Conservation (phyloP, 92 coral and sea anemone species). For the Epizoanthus scotinus region DNA sequence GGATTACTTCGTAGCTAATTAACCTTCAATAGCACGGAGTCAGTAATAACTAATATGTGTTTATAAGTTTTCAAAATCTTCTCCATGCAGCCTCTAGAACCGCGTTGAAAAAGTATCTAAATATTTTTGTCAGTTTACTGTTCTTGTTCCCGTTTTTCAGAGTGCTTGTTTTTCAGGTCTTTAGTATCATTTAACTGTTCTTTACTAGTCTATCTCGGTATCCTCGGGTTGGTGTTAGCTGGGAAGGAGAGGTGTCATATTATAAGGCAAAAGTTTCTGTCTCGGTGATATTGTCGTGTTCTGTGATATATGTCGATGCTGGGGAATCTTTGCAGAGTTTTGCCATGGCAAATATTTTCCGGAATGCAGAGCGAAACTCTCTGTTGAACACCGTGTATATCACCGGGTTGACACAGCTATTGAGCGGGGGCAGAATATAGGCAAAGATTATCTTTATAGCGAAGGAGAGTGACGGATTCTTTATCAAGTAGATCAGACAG, state of each 20-base stretch:
- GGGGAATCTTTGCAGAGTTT: neutral
- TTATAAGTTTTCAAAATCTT: too few species aligned
- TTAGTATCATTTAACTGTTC: neutral
- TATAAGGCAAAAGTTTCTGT: slow-evolving; percentile 33
- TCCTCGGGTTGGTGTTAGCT: neutral
- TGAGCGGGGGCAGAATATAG: slow-evolving; percentile 33
- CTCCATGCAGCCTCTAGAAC: too few species aligned
- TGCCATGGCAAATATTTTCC: slow-evolving; percentile 28
- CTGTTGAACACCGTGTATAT: slow-evolving; percentile 33
- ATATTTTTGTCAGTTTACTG: neutral
- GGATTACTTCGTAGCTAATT: too few species aligned
- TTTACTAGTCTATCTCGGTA: neutral
- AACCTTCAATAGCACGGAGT: too few species aligned
- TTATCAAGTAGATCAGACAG: slow-evolving; percentile 6
- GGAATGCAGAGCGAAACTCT: slow-evolving; percentile 33
- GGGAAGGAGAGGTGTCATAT: neutral
- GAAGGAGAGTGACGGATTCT: slow-evolving; percentile 15
- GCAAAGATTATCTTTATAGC: slow-evolving; percentile 33
- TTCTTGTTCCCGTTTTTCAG: neutral
- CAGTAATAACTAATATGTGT: too few species aligned
- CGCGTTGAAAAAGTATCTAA: too few species aligned
- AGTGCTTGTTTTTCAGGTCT: neutral
- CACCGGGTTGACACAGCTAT: slow-evolving; percentile 35
- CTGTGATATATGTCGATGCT: neutral
- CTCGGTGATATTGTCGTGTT: slow-evolving; percentile 19